phyloP scores from a whole-genome alignment of 2,888 invertebrate genomes.

The Thumatha senex region DNA sequence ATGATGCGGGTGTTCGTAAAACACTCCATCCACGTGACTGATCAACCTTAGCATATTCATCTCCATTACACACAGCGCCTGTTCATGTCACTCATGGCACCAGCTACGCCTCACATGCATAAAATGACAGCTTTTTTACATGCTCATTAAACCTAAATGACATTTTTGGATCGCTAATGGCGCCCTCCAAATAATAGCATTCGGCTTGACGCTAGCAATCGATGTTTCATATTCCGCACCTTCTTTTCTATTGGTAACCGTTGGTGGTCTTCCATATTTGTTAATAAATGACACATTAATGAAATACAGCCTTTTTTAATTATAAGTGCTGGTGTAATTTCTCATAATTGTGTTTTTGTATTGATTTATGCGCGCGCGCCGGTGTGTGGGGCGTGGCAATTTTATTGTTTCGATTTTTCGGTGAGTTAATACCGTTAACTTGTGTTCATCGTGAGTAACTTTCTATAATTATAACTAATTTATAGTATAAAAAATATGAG shows the following conservation, averaged over 20 bases:
- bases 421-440: slow-evolving; percentile 45
- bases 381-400: slow-evolving; percentile 61
- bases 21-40: too few relatives aligned
- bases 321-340: slow-evolving; percentile 63
- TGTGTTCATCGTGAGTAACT: slow-evolving; percentile 20
- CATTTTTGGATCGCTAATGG: too few relatives aligned
- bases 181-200: too few relatives aligned
- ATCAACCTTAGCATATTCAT: too few relatives aligned
- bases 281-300: slow-evolving; percentile 67
- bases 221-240: too few relatives aligned
- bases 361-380: slow-evolving; percentile 65
- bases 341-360: slow-evolving; percentile 71
- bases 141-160: too few relatives aligned
- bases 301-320: slow-evolving; percentile 70
- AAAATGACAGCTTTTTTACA: too few relatives aligned
- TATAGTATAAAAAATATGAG: slow-evolving; percentile 6
- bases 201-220: too few relatives aligned
- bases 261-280: slow-evolving; percentile 72
- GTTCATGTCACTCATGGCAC: too few relatives aligned
- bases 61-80: too few relatives aligned
- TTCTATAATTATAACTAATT: slow-evolving; percentile 17
- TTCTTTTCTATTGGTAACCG: slow-evolving; percentile 10
- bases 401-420: slow-evolving; percentile 67
- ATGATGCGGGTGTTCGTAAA: too few relatives aligned
- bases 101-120: too few relatives aligned